These are phyloP conservation scores for Sarotherodon lohbergeri DNA, from an alignment of 2,113 vertebrate species.

Conservation along the genomic window DNA sequence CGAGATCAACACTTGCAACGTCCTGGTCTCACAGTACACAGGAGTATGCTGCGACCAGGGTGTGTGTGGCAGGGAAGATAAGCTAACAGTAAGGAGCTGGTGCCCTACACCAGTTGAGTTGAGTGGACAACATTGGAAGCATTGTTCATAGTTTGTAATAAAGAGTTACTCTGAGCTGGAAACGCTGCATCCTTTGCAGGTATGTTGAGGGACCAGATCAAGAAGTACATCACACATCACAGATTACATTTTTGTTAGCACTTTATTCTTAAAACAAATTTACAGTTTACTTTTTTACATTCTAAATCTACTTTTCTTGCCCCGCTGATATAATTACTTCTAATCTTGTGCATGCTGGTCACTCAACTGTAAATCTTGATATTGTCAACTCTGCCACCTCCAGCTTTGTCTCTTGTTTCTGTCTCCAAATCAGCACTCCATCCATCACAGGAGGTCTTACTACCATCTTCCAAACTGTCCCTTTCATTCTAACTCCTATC, in stretches of 20 bases:
- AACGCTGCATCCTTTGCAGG: background rate
- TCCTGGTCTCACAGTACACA: background rate
- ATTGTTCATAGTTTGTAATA: background rate
- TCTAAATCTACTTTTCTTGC: background rate
- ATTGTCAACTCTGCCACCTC: background rate
- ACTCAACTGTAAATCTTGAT: background rate
- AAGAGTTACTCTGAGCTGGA: background rate
- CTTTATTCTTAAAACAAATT: background rate
- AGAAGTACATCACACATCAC: background rate
- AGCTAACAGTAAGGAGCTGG: background rate
- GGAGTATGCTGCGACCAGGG: background rate
- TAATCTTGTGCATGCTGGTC: background rate
- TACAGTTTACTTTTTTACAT: background rate
- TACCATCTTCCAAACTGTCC: background rate
- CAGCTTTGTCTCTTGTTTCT: background rate
- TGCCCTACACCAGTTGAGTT: background rate
- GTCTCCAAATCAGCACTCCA: background rate
- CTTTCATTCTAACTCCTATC: background rate
- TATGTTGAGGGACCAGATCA: background rate
- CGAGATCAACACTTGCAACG: accelerated
- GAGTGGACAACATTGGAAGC: accelerated
- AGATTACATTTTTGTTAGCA: background rate
- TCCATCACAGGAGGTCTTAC: background rate
- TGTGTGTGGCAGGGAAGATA: background rate
- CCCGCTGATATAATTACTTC: background rate